Evolutionary conservation across 2,888 invertebrate species (phyloP).

Genomic region (Caradrina clavipalpis): DNA sequence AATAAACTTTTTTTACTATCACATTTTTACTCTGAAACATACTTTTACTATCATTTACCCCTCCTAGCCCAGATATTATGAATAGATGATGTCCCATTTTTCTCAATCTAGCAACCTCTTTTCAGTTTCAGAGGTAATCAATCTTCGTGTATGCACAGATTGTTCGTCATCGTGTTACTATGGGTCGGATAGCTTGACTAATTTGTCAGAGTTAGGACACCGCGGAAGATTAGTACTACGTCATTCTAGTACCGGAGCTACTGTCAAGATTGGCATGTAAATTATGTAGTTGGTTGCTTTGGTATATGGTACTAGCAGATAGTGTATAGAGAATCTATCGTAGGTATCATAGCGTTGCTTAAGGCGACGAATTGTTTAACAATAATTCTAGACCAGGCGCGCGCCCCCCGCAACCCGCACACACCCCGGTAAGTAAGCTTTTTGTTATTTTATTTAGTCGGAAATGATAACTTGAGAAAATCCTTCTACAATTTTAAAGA

Average conservation of each 20-base stretch:
- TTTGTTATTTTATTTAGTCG: no score
- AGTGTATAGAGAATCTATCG: no score
- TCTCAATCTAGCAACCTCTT: constrained; percentile 29
- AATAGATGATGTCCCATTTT: constrained; percentile 51
- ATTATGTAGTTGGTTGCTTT: constrained; percentile 4
- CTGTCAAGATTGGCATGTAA: constrained; percentile 8
- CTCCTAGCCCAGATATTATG: constrained; percentile 32
- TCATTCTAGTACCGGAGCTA: constrained; percentile 13
- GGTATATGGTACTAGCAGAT: no score
- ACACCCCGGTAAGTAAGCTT: no score
- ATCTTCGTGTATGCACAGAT: constrained; percentile 45
- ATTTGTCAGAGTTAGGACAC: constrained; percentile 35
- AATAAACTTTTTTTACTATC: no score
- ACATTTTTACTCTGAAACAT: constrained; percentile 13
- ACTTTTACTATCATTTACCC: constrained; percentile 7
- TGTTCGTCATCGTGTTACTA: constrained; percentile 46
- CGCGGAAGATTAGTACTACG: background rate
- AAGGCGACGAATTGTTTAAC: no score
- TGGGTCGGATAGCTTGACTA: constrained; percentile 33
- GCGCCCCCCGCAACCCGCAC: no score
- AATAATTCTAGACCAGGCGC: no score
- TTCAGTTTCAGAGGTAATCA: constrained; percentile 38
- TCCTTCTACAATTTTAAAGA: no score
- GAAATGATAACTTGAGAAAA: no score
- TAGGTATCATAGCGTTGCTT: no score